Conservation (phyloP, 2,888 invertebrate species). For the Nemapogon koenigi region DNA sequence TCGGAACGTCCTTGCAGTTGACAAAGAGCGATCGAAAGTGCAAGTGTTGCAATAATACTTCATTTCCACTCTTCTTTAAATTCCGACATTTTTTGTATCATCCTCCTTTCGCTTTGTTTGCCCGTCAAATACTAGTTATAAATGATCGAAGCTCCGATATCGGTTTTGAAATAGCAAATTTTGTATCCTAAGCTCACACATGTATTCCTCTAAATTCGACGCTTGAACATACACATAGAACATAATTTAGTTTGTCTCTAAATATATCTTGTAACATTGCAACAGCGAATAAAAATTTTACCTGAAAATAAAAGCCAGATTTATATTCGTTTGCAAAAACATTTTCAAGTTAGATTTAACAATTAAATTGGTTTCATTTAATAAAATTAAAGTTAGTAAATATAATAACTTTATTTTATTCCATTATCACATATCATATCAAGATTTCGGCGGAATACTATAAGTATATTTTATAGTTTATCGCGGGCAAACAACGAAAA, state of each 20-base stretch:
- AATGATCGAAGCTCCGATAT: conserved; percentile 59
- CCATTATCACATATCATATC: no score
- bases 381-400: no score
- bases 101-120: conserved; percentile 39
- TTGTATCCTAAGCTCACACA: conserved; percentile 21
- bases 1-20: no score
- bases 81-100: conserved; percentile 46
- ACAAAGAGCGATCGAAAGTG: conserved; percentile 51
- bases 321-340: conserved; percentile 29
- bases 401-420: no score
- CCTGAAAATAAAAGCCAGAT: conserved; percentile 36
- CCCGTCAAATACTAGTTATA: conserved; percentile 55
- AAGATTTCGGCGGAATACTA: no score
- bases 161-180: conserved; percentile 26
- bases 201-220: no score
- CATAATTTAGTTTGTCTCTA: background rate
- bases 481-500: no score
- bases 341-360: no score
- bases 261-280: background rate
- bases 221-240: background rate
- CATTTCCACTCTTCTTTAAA: conserved; percentile 44
- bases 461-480: no score
- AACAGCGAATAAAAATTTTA: conserved; percentile 24
- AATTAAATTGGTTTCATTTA: no score
- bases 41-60: conserved; percentile 63